These are phyloP conservation scores for Drosophila virilis DNA, from an alignment of 1,140 invertebrate species.

Conservation along the genomic window DNA sequence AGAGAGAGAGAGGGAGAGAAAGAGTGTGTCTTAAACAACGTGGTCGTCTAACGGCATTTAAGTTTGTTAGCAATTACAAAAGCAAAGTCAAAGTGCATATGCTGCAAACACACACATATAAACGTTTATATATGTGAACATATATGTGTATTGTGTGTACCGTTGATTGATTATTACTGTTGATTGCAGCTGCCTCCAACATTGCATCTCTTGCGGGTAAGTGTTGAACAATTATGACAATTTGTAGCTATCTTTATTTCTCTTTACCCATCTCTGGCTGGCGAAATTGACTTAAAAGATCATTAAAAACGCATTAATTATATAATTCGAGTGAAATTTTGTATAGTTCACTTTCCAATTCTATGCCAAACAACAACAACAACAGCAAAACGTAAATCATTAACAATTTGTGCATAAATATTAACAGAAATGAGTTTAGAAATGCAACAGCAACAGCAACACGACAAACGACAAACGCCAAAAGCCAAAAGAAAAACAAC, in stretches of 20 bases:
- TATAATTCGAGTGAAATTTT: conserved; percentile 79
- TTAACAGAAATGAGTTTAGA: conserved; percentile 40
- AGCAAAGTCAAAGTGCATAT: conserved; percentile 63
- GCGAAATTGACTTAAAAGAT: conserved; percentile 43
- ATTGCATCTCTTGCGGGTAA: conserved; percentile 42
- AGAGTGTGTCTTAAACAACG: conserved; percentile 36
- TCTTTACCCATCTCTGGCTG: conserved; percentile 8
- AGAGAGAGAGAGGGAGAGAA: conserved; percentile 22
- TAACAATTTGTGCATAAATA: conserved; percentile 61
- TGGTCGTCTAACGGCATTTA: conserved; percentile 47
- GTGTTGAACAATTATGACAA: conserved; percentile 37
- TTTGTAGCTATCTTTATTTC: conserved; percentile 8
- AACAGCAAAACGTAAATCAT: conserved; percentile 70
- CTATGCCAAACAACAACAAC: conserved; percentile 47
- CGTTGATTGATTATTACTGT: conserved; percentile 54
- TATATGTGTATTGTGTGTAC: conserved; percentile 24
- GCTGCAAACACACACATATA: conserved; percentile 31
- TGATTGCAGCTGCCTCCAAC: conserved; percentile 28
- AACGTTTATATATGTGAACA: background rate
- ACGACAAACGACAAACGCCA: conserved; percentile 1
- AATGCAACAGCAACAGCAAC: conserved; percentile 24
- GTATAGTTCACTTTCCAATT: conserved; percentile 69
- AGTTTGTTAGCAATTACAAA: conserved; percentile 36
- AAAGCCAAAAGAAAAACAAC: conserved; percentile 8
- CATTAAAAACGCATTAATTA: conserved; percentile 78